Evolutionary conservation across 1,140 invertebrate species (phyloP).

Genomic region (Drosophila teissieri): DNA sequence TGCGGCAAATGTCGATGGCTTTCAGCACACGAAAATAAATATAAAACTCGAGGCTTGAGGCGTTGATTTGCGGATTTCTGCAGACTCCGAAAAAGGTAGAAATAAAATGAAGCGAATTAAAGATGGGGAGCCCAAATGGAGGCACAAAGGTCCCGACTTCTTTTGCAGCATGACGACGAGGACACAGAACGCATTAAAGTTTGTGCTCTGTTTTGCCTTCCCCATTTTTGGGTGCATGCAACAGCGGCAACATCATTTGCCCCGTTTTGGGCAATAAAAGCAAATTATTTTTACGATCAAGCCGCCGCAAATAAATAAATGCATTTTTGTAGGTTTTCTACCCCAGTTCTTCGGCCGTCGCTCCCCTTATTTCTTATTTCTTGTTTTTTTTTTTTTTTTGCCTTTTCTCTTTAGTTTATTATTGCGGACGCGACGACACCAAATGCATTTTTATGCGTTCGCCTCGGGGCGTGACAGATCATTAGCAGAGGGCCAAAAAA

Average conservation of each 20-base stretch:
- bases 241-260: conserved; percentile 44
- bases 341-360: background rate
- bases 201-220: conserved; percentile 14
- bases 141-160: conserved; percentile 12
- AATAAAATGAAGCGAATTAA: conserved; percentile 28
- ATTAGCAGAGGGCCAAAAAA: conserved; percentile 47
- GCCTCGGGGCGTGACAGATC: conserved; percentile 67
- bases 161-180: conserved; percentile 60
- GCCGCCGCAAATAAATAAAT: conserved; percentile 76
- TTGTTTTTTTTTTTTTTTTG: conserved; percentile 18
- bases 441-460: conserved; percentile 71
- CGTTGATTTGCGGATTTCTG: conserved; percentile 47
- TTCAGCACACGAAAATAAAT: conserved; percentile 42
- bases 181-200: conserved; percentile 72
- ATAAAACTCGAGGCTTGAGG: conserved; percentile 24
- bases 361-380: background rate
- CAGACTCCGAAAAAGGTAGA: conserved; percentile 15
- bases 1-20: conserved; percentile 64
- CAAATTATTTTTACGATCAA: conserved; percentile 81
- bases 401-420: conserved; percentile 15
- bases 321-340: conserved; percentile 47
- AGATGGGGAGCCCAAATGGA: conserved; percentile 2
- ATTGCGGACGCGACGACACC: conserved; percentile 44
- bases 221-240: conserved; percentile 49
- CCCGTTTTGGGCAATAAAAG: conserved; percentile 69